Evolutionary conservation across 1,140 invertebrate genomes (phyloP).

Genomic region (Bilobella aurantiaca): DNA sequence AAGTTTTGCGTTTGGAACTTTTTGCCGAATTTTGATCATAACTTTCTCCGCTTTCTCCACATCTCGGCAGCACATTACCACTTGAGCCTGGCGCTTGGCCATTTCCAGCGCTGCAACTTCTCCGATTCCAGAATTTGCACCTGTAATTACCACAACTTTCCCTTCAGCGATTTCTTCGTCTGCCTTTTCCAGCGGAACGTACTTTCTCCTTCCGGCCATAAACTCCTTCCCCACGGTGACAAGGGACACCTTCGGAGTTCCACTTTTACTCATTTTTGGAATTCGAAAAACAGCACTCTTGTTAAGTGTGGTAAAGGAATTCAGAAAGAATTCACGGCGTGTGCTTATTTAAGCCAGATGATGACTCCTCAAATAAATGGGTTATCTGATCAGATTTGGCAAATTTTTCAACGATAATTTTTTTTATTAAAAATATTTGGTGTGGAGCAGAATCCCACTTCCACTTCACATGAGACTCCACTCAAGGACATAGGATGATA

Average conservation of each 20-base stretch:
- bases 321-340: too few relatives aligned
- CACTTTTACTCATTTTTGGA: not conserved
- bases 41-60: conserved; percentile 2
- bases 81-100: conserved; percentile 38
- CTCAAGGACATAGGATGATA: too few relatives aligned
- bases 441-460: too few relatives aligned
- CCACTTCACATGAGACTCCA: too few relatives aligned
- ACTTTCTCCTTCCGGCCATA: not conserved
- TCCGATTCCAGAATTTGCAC: conserved; percentile 48
- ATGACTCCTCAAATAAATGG: too few relatives aligned
- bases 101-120: conserved; percentile 46
- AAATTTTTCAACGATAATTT: too few relatives aligned
- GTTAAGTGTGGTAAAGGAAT: too few relatives aligned
- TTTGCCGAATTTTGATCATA: not conserved
- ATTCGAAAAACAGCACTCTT: too few relatives aligned
- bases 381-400: too few relatives aligned
- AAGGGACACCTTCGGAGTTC: not conserved
- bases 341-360: too few relatives aligned
- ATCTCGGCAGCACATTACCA: not conserved
- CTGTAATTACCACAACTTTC: conserved; percentile 48
- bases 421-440: too few relatives aligned
- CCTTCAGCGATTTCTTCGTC: conserved; percentile 20
- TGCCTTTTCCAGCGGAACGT: not conserved
- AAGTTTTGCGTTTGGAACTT: not conserved
- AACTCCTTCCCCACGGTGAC: not conserved